Evolutionary conservation across 2,113 vertebrate genomes (phyloP).

Genomic region (Fulica atra): DNA sequence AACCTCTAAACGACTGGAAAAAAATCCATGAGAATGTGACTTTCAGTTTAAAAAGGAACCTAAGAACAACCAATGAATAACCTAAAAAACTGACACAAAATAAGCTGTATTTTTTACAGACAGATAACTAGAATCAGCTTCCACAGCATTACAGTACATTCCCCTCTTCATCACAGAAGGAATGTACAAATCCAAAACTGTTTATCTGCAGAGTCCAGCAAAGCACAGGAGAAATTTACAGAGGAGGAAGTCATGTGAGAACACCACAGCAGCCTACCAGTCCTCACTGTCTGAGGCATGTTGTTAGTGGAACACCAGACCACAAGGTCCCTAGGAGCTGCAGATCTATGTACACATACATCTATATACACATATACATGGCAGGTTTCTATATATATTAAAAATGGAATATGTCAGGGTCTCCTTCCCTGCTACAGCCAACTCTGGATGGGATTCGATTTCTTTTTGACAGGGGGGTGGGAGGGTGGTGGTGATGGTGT

Average conservation of each 20-base stretch:
- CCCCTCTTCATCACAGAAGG: neutral
- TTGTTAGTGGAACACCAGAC: neutral
- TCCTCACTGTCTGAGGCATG: neutral
- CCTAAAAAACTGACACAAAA: neutral
- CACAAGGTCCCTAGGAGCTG: neutral
- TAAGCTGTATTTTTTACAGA: neutral
- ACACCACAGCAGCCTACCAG: neutral
- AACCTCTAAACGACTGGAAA: neutral
- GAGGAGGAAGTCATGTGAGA: neutral
- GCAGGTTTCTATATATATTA: neutral
- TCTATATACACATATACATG: accelerated
- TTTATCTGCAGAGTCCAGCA: neutral
- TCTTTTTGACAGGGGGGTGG: no score
- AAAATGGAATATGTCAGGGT: neutral
- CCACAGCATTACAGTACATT: neutral
- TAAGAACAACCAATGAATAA: neutral
- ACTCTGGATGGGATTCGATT: neutral
- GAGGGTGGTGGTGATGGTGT: no score
- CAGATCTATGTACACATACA: neutral
- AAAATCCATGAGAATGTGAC: neutral
- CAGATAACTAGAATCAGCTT: neutral
- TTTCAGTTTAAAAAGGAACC: neutral
- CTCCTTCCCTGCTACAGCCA: neutral
- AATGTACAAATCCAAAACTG: neutral
- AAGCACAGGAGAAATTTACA: neutral